Percentiles rank a stretch among this genome's conserved stretches.
Evolutionary conservation across 2,888 invertebrate species (phyloP).

Genomic region (Diarsia dahlii): DNA sequence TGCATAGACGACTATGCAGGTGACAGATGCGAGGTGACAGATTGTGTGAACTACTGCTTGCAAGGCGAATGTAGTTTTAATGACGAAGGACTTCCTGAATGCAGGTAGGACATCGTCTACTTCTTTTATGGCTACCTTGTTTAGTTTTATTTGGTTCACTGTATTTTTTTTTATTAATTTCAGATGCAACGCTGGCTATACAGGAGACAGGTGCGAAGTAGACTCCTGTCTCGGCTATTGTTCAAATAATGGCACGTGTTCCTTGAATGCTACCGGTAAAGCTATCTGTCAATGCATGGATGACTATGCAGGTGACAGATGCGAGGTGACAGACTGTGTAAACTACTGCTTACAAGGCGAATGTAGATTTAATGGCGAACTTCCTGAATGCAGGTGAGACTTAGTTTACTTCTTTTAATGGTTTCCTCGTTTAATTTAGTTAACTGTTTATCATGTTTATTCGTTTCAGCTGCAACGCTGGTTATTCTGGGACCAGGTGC

Average conservation of each 20-base stretch:
- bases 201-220: background rate
- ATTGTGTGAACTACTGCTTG: background rate
- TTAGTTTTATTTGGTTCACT: too few relatives aligned
- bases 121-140: too few relatives aligned
- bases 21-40: background rate
- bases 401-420: background rate
- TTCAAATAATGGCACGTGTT: background rate
- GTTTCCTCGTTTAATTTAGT: background rate
- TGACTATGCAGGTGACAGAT: background rate
- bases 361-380: background rate
- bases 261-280: background rate
- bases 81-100: background rate
- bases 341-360: constrained; percentile 4
- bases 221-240: background rate
- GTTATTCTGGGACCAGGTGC: constrained; percentile 1
- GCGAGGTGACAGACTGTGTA: background rate
- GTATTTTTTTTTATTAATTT: background rate
- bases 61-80: background rate
- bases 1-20: background rate
- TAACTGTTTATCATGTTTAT: background rate
- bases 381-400: constrained; percentile 5
- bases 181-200: background rate
- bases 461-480: constrained; percentile 3
- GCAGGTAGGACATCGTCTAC: background rate
- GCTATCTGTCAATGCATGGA: background rate